Evolutionary conservation across 1,140 invertebrate species (phyloP), one percentile per base, ranked within the genome.

Genomic region (Magallana angulata): DNA sequence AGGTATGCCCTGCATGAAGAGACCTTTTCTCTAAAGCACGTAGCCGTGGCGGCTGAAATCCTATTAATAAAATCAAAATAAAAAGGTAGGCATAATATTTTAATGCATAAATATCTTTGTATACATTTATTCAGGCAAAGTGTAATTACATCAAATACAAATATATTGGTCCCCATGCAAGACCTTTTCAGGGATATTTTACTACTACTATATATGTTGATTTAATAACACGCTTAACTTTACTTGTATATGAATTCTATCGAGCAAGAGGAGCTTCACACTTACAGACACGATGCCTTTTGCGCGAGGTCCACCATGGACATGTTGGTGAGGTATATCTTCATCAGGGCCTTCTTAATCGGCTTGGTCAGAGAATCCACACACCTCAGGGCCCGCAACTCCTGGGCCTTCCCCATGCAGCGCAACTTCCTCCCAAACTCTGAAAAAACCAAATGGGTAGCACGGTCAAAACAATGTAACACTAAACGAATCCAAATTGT

Each of bases 201-300:
- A 62, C 12, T 12, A 5, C 8, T 62, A 71, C 11, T 12, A 30
- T 24, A 30, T 24, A 24, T 24, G 36, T 48, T 12, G 12, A 18
- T 11, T 30, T 0, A 9, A 12, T 48, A 36, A 8, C 24, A 30
- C 18, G 60, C 60, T 18, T 64, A 1, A 64, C 18, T 14, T 14
- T 7, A 64, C 16, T 7, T 16, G 60, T 18, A 16, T 16, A 64
- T 64, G 8, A 16, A 4, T 18, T 62, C 18, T 18, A 16, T 64
- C 16, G 7, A 64, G 18, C 7, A 5, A 18, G 18, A 16, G 16
- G 7, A 64, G 60, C 6, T 16, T 14, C 0, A 18, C 18, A 64
- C 68, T 76, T 76, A 76, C 68, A 76, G 24, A 76, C 68, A 76
- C 8, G 68, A 76, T 30, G 18, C 68, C 14, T 76, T 76, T 14